These are phyloP conservation scores for Lepisosteus oculatus DNA, from an alignment of 2,113 vertebrate species.

Conservation along the genomic window DNA sequence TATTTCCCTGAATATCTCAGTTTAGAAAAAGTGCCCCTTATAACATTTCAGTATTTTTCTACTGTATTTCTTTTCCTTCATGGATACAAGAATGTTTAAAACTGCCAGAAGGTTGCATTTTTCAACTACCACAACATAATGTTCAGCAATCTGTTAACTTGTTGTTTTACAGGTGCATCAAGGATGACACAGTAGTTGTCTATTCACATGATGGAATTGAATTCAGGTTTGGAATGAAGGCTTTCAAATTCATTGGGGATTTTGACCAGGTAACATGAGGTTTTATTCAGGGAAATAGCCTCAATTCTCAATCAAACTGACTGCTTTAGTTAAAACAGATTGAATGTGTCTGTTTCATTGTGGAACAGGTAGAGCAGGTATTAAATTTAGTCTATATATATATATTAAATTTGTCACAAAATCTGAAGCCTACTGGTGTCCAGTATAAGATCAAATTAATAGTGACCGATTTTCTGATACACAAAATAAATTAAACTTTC, in stretches of 20 bases:
- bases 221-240: conserved; percentile 55
- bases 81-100: no score
- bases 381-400: not conserved
- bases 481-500: no score
- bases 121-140: no score
- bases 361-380: not conserved
- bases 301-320: not conserved
- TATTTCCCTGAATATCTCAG: not conserved
- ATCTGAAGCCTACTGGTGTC: conserved; percentile 22
- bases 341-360: not conserved
- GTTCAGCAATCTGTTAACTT: no score
- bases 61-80: no score
- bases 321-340: not conserved
- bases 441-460: not conserved
- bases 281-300: not conserved
- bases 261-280: conserved; percentile 49
- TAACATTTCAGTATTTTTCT: not conserved
- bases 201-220: conserved; percentile 20
- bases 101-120: no score
- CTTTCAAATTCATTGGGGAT: conserved; percentile 63
- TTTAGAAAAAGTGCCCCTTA: not conserved
- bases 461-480: no score
- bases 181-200: conserved; percentile 46
- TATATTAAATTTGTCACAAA: conserved; percentile 49
- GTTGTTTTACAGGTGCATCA: conserved; percentile 39